These are phyloP conservation scores for Archocentrus centrarchus DNA, from an alignment of 2,113 vertebrate species.

Conservation along the genomic window DNA sequence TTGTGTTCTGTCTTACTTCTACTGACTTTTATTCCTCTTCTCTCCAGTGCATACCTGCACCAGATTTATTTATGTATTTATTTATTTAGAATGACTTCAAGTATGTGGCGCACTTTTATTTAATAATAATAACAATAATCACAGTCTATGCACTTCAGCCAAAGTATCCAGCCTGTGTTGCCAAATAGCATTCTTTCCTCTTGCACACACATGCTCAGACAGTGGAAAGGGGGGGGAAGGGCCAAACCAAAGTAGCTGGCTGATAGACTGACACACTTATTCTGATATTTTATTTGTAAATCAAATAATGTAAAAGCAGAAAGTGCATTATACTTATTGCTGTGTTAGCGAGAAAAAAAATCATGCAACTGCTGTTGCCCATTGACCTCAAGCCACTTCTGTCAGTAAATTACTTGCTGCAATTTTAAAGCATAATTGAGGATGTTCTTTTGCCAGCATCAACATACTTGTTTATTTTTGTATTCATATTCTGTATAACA, in stretches of 20 bases:
- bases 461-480: neutral
- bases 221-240: neutral
- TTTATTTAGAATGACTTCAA: neutral
- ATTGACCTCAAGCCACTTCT: neutral
- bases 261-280: neutral
- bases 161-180: neutral
- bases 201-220: slow-evolving; percentile 30
- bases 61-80: neutral
- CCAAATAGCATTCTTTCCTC: slow-evolving; percentile 10
- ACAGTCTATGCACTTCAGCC: neutral
- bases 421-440: neutral
- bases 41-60: neutral
- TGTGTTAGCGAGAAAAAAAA: neutral
- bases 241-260: slow-evolving; percentile 28
- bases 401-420: neutral
- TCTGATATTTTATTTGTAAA: slow-evolving; percentile 4
- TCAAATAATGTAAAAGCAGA: neutral
- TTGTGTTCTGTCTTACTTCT: neutral
- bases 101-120: neutral
- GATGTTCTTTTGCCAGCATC: neutral
- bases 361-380: neutral
- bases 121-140: neutral
- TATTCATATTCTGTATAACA: neutral
- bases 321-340: neutral
- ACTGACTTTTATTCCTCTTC: neutral